Conservation (phyloP, 2,888 invertebrate species). For the Clanis bilineata region DNA sequence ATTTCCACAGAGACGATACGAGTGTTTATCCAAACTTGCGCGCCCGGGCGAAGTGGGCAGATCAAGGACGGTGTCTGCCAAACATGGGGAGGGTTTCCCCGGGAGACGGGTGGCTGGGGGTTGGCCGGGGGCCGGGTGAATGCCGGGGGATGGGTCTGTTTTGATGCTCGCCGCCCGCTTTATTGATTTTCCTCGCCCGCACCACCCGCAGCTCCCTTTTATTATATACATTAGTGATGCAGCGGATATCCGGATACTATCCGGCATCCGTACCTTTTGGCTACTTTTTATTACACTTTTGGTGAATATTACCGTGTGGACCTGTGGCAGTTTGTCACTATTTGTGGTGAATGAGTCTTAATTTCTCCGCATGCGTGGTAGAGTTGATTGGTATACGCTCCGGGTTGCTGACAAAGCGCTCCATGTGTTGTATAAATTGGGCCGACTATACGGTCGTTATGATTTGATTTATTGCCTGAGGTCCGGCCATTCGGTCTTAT, state of each 20-base stretch:
- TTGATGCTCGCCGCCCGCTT: slow-evolving; percentile 77
- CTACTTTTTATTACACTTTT: slow-evolving; percentile 4
- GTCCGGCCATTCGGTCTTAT: slow-evolving; percentile 30
- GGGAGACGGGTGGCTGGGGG: slow-evolving; percentile 57
- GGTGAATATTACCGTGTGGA: neutral
- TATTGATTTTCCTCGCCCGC: slow-evolving; percentile 76
- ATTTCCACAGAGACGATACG: slow-evolving; percentile 71
- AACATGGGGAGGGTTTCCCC: slow-evolving; percentile 80
- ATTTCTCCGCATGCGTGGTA: neutral
- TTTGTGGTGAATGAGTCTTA: neutral
- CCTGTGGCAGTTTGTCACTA: slow-evolving; percentile 26
- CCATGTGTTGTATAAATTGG: neutral
- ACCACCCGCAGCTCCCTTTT: slow-evolving; percentile 60
- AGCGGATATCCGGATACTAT: slow-evolving; percentile 21
- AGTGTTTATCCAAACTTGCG: slow-evolving; percentile 78
- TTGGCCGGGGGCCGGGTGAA: slow-evolving; percentile 40
- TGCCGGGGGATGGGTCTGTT: slow-evolving; percentile 65
- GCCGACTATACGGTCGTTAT: neutral
- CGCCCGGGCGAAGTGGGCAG: slow-evolving; percentile 70
- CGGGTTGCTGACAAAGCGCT: neutral
- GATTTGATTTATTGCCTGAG: neutral
- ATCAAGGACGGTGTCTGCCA: slow-evolving; percentile 82
- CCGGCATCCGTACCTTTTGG: slow-evolving; percentile 17
- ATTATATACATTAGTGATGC: slow-evolving; percentile 62
- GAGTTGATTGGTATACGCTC: neutral